Conservation (phyloP, 2,888 invertebrate genomes). For the Stomorhina lunata region DNA sequence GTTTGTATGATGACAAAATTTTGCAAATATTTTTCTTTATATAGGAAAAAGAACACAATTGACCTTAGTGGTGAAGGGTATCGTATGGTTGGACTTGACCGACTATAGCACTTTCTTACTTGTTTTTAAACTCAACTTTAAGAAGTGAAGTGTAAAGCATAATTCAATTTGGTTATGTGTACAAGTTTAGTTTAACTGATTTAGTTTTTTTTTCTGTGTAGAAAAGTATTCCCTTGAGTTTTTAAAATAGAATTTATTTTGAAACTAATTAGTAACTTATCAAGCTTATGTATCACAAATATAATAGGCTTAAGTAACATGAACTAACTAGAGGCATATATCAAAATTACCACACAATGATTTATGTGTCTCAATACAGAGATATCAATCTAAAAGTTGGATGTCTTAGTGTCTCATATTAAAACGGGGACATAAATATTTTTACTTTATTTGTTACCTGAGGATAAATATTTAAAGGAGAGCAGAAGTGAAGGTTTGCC, state of each 20-base stretch:
- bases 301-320: neutral
- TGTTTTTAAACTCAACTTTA: no score
- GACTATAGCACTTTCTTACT: no score
- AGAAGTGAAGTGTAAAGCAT: no score
- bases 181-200: no score
- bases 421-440: neutral
- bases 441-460: constrained; percentile 18
- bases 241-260: constrained; percentile 5
- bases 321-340: neutral
- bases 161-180: no score
- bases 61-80: no score
- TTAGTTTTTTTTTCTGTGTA: neutral
- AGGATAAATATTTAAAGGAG: neutral
- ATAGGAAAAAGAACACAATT: no score
- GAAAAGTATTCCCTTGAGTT: neutral
- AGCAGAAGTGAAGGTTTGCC: neutral
- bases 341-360: neutral
- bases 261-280: constrained; percentile 22
- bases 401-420: constrained; percentile 19
- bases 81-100: no score
- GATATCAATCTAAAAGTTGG: constrained; percentile 20
- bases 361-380: constrained; percentile 22
- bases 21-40: no score
- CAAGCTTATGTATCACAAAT: neutral
- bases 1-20: no score